Evolutionary conservation across 1,140 invertebrate genomes (phyloP), one percentile per base, ranked within the genome.

Genomic region (Sweltsa coloradensis): DNA sequence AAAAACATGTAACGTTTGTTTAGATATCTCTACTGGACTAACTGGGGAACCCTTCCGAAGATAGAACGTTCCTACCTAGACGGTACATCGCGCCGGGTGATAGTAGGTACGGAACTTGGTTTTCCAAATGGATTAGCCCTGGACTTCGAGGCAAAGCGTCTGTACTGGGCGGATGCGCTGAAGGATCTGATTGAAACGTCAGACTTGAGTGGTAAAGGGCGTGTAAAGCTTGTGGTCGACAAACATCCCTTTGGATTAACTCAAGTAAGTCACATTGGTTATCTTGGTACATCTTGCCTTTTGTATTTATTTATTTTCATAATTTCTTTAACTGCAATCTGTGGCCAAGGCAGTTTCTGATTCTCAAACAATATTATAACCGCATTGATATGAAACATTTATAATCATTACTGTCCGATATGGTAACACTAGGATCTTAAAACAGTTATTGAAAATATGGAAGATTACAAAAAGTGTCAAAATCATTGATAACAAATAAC

Each of bases 101-200:
- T 97, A 29, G 72, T 97, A 0, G 73, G 75, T 6, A 74, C 76
- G 3, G 80, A 88, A 54, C 63, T 97, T 2, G 81, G 78, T 14
- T 92, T 92, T 70, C 92, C 93, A 0, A 94, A 93, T 59, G 92
- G 90, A 0, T 69, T 98, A 3, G 80, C 87, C 0, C 76, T 98
- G 16, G 94, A 97, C 65, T 88, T 82, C 55, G 72, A 77, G 34
- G 78, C 74, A 34, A 75, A 75, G 50, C 74, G 81, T 47, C 64
- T 95, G 1, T 95, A 92, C 58, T 95, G 90, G 82, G 85, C 86
- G 5, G 93, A 97, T 68, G 85, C 85, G 0, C 72, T 91, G 51
- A 81, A 82, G 42, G 85, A 96, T 58, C 81, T 83, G 57, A 94
- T 98, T 50, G 93, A 97, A 63, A 84, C 83, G 43, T 79, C 85